These are phyloP conservation scores for Thymelicus lineola DNA, from an alignment of 2,888 invertebrate genomes.

Conservation along the genomic window DNA sequence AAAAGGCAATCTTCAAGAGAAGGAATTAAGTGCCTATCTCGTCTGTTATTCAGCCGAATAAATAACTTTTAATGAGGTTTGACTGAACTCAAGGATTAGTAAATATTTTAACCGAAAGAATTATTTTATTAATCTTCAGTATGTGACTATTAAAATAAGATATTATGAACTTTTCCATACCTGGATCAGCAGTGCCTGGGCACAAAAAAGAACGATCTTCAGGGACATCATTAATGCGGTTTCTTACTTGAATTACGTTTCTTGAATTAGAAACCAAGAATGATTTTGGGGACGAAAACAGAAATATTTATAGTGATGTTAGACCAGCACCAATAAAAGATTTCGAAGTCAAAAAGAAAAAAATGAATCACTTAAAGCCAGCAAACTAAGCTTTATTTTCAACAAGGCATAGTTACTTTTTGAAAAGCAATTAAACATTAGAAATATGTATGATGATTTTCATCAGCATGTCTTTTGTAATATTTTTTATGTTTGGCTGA, in stretches of 20 bases:
- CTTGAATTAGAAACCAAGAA: too few relatives aligned
- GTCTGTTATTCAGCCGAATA: too few relatives aligned
- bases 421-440: slow-evolving; percentile 11
- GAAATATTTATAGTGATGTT: too few relatives aligned
- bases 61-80: too few relatives aligned
- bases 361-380: neutral
- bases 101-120: neutral
- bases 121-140: too few relatives aligned
- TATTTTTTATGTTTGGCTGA: slow-evolving; percentile 1
- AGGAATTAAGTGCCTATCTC: too few relatives aligned
- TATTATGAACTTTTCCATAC: slow-evolving; percentile 31
- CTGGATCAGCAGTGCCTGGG: slow-evolving; percentile 42
- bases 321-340: too few relatives aligned
- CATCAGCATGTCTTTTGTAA: slow-evolving; percentile 20
- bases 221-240: too few relatives aligned
- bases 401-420: neutral
- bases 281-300: too few relatives aligned
- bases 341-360: neutral
- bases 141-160: too few relatives aligned
- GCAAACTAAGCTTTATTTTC: neutral
- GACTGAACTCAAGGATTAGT: too few relatives aligned
- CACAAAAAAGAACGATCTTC: slow-evolving; percentile 34
- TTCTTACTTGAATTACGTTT: too few relatives aligned
- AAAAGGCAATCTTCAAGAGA: neutral
- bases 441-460: neutral